These are phyloP conservation scores for Vireo altiloquus DNA, from an alignment of 2,113 vertebrate genomes.

Conservation along the genomic window DNA sequence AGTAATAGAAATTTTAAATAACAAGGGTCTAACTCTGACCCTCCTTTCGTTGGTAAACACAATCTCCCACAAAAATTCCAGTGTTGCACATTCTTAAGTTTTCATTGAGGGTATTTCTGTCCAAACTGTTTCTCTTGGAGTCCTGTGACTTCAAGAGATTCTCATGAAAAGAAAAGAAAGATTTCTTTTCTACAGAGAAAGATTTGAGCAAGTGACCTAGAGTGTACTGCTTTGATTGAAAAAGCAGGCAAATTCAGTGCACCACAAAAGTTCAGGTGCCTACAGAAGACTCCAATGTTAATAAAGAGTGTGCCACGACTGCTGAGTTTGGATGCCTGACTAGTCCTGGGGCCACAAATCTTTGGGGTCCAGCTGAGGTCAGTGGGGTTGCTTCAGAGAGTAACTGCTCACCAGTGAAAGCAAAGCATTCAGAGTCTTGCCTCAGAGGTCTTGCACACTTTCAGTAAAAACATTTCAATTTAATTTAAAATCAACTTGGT, in stretches of 20 bases:
- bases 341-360: not conserved
- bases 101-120: not conserved
- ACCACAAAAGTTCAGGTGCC: not conserved
- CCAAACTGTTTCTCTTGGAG: not conserved
- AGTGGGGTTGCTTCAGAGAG: not conserved
- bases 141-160: not conserved
- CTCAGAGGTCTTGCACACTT: not conserved
- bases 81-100: not conserved
- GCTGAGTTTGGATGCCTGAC: not conserved
- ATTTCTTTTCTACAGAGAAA: constrained; percentile 21
- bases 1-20: not conserved
- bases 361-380: not conserved
- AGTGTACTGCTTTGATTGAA: not conserved
- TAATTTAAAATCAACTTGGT: not conserved
- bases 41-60: not conserved
- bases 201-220: not conserved
- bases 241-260: not conserved
- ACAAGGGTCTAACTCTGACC: not conserved
- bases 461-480: not conserved
- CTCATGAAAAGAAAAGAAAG: not conserved
- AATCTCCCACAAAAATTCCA: not conserved
- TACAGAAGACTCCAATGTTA: not conserved
- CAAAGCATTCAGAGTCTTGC: not conserved
- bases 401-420: not conserved
- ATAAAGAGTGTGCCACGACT: not conserved